phyloP scores from a whole-genome alignment of 1,140 invertebrate species.

The Drosophila murphyi region DNA sequence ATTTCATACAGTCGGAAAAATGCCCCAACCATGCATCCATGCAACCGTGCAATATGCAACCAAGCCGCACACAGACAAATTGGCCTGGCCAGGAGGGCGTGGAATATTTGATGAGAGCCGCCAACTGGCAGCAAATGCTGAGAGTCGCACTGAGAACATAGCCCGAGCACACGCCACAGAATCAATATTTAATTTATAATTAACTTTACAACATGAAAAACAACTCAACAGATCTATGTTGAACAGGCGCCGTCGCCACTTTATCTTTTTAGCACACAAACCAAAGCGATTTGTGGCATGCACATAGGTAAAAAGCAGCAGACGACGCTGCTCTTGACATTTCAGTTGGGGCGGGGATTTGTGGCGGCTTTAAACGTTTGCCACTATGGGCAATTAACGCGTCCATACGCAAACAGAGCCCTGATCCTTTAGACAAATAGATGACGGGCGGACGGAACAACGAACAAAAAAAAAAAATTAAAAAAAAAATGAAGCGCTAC shows the following conservation, averaged over 20 bases:
- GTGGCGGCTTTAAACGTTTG: conserved; percentile 79
- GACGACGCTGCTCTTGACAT: conserved; percentile 53
- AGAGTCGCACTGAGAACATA: conserved; percentile 16
- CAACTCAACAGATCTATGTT: conserved; percentile 38
- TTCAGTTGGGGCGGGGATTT: conserved; percentile 61
- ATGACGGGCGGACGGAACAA: conserved; percentile 1
- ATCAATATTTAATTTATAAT: conserved; percentile 84
- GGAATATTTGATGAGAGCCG: conserved; percentile 36
- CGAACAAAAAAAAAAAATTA: not conserved
- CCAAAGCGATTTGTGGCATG: conserved; percentile 24
- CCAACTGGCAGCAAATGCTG: conserved; percentile 31
- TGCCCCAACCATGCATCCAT: conserved; percentile 16
- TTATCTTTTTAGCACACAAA: conserved; percentile 70
- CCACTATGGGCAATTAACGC: conserved; percentile 83
- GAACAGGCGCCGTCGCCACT: conserved; percentile 34
- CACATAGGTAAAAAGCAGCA: conserved; percentile 47
- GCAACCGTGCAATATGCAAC: not conserved
- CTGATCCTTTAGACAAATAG: conserved; percentile 81
- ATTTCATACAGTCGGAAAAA: conserved; percentile 61
- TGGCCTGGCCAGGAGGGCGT: too few relatives aligned
- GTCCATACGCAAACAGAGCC: conserved; percentile 72
- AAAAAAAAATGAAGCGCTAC: conserved; percentile 17
- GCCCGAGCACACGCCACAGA: conserved; percentile 59
- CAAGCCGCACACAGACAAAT: too few relatives aligned
- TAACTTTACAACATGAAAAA: conserved; percentile 82